Evolutionary conservation across 2,113 vertebrate genomes (phyloP).

Genomic region (Engraulis encrasicolus): DNA sequence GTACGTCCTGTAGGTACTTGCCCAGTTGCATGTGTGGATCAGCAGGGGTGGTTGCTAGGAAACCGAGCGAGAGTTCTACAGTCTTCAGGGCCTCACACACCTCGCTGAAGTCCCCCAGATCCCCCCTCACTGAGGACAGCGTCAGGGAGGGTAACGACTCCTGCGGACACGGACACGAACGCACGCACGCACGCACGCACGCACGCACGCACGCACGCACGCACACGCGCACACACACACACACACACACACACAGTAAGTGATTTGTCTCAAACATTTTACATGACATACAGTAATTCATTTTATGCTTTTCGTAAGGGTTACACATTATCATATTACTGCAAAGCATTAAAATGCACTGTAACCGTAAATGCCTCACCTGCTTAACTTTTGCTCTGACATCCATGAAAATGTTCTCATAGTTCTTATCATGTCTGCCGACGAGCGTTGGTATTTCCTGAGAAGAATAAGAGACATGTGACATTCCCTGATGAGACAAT

Average conservation of each 20-base stretch:
- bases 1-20: conserved; percentile 77
- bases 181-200: not conserved
- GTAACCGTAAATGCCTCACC: conserved; percentile 68
- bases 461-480: conserved; percentile 7
- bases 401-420: conserved; percentile 81
- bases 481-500: too few species aligned
- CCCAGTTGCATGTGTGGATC: conserved; percentile 77
- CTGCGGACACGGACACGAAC: conserved; percentile 64
- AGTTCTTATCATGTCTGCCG: conserved; percentile 85
- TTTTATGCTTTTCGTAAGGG: too few species aligned
- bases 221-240: not conserved
- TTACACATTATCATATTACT: too few species aligned
- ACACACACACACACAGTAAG: too few species aligned
- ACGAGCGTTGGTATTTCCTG: conserved; percentile 92
- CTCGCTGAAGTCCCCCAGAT: conserved; percentile 89
- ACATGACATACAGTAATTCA: too few species aligned
- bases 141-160: conserved; percentile 75
- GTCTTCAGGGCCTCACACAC: conserved; percentile 87
- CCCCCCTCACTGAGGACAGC: conserved; percentile 73
- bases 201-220: not conserved
- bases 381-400: conserved; percentile 82
- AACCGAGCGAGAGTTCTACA: conserved; percentile 84
- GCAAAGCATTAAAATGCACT: not conserved
- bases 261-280: too few species aligned
- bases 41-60: conserved; percentile 87